phyloP scores from a whole-genome alignment of 2,797 vertebrate genomes.

The Gymnoscopelus microlampas region DNA sequence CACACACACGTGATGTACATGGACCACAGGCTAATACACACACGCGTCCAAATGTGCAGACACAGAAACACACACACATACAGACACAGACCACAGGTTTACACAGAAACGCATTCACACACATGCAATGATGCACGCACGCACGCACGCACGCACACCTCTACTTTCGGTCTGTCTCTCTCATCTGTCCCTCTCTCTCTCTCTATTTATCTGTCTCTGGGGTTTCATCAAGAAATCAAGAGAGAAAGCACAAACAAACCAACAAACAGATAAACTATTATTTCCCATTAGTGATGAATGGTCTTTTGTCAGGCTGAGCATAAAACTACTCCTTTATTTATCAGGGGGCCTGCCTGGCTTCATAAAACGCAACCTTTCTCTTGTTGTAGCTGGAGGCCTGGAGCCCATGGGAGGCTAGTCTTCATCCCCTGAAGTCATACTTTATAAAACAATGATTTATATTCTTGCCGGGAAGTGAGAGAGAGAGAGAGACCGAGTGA shows the following conservation, averaged over 20 bases:
- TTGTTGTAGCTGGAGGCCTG: too few species aligned
- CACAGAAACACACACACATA: background rate
- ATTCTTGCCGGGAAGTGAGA: background rate
- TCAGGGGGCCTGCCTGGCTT: too few species aligned
- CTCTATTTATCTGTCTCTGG: background rate
- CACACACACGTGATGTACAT: slow-evolving; percentile 4
- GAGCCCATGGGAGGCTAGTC: too few species aligned
- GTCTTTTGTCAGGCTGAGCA: too few species aligned
- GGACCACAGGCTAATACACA: slow-evolving; percentile 21
- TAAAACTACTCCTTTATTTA: too few species aligned
- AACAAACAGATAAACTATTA: too few species aligned
- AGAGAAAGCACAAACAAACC: too few species aligned
- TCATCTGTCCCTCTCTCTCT: background rate
- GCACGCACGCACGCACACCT: background rate
- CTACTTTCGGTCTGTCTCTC: slow-evolving; percentile 1
- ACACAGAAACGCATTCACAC: background rate
- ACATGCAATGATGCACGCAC: background rate
- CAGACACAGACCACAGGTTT: background rate
- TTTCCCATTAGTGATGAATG: too few species aligned
- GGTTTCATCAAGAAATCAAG: too few species aligned
- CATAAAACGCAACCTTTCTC: too few species aligned
- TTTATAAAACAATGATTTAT: too few species aligned
- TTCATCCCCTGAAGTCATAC: too few species aligned
- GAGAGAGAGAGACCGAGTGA: background rate
- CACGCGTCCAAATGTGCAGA: background rate